Conservation (phyloP, 2,113 vertebrate genomes). For the Theristicus caerulescens region DNA sequence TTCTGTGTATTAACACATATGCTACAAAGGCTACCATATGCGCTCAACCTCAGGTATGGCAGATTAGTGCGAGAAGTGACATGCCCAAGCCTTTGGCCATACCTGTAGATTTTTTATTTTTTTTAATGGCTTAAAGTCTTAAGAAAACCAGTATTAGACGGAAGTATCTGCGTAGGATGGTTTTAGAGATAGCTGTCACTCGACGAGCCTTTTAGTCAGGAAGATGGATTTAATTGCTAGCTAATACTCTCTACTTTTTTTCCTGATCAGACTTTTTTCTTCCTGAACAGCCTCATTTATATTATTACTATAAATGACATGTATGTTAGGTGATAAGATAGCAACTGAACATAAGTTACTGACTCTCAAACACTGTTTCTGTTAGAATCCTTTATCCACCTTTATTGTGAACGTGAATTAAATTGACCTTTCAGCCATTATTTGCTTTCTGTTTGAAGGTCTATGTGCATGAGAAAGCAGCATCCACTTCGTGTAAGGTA, state of each 20-base stretch:
- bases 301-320: not conserved
- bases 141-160: not conserved
- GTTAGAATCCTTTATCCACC: not conserved
- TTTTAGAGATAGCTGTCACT: not conserved
- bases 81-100: not conserved
- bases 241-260: not conserved
- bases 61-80: not conserved
- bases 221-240: not conserved
- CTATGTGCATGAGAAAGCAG: not conserved
- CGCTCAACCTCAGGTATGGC: not conserved
- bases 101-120: fast-evolving
- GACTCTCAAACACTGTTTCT: not conserved
- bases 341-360: not conserved
- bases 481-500: not conserved
- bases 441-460: not conserved
- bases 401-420: fast-evolving
- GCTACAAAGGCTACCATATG: not conserved
- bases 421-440: not conserved
- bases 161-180: not conserved
- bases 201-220: not conserved
- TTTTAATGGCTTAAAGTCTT: not conserved
- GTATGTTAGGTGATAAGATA: not conserved
- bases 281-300: not conserved
- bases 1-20: not conserved
- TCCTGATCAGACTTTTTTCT: not conserved